Evolutionary conservation across 2,113 vertebrate genomes (phyloP), one percentile per base, ranked within the genome.

Genomic region (Chloebia gouldiae): DNA sequence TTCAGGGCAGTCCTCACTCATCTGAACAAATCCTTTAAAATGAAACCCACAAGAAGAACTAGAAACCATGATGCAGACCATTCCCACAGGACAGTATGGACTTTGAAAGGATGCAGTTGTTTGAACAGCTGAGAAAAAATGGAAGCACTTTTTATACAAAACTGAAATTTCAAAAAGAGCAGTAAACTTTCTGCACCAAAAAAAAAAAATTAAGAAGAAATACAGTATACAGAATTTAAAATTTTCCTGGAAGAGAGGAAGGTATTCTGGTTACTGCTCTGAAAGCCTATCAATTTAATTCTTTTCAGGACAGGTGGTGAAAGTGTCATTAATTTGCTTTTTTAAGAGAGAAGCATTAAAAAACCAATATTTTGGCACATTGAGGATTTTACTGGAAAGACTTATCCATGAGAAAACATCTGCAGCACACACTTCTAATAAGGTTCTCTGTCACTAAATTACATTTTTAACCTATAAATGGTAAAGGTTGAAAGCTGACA

Each of bases 11-110:
- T 31, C 42, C 35, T 88, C 64, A 18, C 31, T 37, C 14, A 69
- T 82, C 57, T 77, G 50, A 88, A 49, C 14, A 80, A 71, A 61
- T 33, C 20, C 25, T 54, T 51, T 56, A 28, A 75, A 73, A 70
- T 24, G 81, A 92, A 90, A 42, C 9, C 10, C 11, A 20, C 2
- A 39, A 66, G 24, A 33, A 37, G 68, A 86, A 24, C 33, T 54
- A 77, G 44, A 51, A 78, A 70, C 9, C 0, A 0, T 33, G 30
- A 39, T 1, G 4, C 19, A 78, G 76, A 70, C 1, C 15, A 35
- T 59, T 91, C 39, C 50, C 27, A 39, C 10, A 17, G 35, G 33
- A 60, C 13, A 4, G 5, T 42, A 15, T 17, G 30, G 54, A 45
- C 54, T 45, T 12, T 2, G 25, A 56, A 86, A 17, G 19, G 20